Evolutionary conservation across 2,797 vertebrate species (phyloP).

Genomic region (Lacerta agilis): DNA sequence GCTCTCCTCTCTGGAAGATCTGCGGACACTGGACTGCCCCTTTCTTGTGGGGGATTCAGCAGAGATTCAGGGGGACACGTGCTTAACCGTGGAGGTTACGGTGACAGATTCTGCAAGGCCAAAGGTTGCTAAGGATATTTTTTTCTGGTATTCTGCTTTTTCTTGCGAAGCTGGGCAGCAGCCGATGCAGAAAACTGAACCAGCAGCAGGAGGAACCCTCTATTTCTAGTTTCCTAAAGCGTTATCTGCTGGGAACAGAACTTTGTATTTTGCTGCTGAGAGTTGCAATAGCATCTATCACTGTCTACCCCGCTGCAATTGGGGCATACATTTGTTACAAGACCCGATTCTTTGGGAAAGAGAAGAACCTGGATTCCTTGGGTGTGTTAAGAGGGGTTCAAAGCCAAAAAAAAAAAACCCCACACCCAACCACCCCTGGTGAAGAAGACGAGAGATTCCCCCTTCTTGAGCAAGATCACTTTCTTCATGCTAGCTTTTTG

Average conservation of each 20-base stretch:
- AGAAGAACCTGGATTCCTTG: constrained; percentile 1
- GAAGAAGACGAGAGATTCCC: background rate
- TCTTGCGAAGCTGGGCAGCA: constrained; percentile 3
- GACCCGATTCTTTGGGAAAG: background rate
- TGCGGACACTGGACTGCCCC: background rate
- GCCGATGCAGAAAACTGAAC: background rate
- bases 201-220: background rate
- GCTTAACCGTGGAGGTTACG: background rate
- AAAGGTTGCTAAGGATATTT: background rate
- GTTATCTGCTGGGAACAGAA: background rate
- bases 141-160: constrained; percentile 10
- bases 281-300: background rate
- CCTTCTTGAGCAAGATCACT: background rate
- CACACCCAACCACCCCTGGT: background rate
- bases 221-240: background rate
- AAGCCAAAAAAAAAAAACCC: background rate
- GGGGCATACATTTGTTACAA: background rate
- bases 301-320: background rate
- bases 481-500: constrained; percentile 21
- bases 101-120: background rate
- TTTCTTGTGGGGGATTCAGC: background rate
- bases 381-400: background rate
- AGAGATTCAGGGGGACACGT: background rate
- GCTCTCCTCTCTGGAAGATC: background rate
- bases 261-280: background rate